These are phyloP conservation scores for Tokudaia muenninki DNA, from an alignment of 2,797 vertebrate genomes.

Conservation along the genomic window DNA sequence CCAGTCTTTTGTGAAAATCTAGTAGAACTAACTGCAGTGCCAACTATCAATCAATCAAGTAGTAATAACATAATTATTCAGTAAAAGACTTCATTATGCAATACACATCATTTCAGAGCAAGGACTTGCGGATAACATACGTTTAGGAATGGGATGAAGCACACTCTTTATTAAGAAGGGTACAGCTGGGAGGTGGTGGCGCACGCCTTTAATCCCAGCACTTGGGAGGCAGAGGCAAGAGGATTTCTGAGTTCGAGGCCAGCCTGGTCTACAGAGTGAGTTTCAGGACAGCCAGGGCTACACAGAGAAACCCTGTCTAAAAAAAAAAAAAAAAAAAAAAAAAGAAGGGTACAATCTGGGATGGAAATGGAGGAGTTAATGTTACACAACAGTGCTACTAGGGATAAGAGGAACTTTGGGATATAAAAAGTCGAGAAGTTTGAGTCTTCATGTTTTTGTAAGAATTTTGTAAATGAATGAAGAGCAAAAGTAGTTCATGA, in stretches of 20 bases:
- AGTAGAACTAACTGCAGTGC: slow-evolving; percentile 19
- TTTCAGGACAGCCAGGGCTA: too few species aligned
- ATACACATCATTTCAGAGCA: slow-evolving; percentile 28
- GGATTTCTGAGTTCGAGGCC: too few species aligned
- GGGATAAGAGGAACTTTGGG: neutral
- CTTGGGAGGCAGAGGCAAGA: too few species aligned
- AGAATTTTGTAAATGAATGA: slow-evolving; percentile 44
- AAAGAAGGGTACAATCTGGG: slow-evolving; percentile 16
- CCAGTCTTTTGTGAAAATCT: slow-evolving; percentile 49
- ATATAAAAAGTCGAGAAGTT: neutral
- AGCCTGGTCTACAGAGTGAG: too few species aligned
- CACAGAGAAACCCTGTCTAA: too few species aligned
- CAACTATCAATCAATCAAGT: slow-evolving; percentile 43
- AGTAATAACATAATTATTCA: slow-evolving; percentile 43
- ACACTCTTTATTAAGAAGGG: slow-evolving; percentile 25
- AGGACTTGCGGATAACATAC: neutral
- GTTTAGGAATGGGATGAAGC: slow-evolving; percentile 8
- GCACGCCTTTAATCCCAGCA: too few species aligned
- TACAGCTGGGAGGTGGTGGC: neutral
- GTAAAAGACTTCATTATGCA: neutral
- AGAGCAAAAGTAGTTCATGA: neutral
- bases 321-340: too few species aligned
- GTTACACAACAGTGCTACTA: neutral
- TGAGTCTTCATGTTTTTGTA: neutral
- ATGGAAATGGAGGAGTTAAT: slow-evolving; percentile 38